These are phyloP conservation scores for Drosophila colorata DNA, from an alignment of 2,888 invertebrate species.

Conservation along the genomic window DNA sequence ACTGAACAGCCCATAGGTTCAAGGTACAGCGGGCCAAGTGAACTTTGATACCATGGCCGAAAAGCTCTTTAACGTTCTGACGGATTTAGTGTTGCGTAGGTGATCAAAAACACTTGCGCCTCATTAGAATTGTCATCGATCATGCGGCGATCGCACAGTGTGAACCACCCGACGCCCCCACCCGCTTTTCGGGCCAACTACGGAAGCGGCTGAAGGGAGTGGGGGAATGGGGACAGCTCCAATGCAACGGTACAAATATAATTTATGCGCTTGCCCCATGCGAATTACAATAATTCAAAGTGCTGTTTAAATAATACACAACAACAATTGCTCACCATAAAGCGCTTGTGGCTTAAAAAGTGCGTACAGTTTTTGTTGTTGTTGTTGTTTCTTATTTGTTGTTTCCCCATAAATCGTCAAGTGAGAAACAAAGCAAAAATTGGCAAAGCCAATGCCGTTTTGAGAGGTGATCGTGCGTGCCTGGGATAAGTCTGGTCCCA, in stretches of 20 bases:
- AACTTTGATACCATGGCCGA: conserved; percentile 56
- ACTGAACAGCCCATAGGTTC: conserved; percentile 50
- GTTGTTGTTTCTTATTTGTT: conserved; percentile 26
- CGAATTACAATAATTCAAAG: conserved; percentile 68
- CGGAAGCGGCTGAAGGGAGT: conserved; percentile 11
- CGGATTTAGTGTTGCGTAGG: conserved; percentile 47
- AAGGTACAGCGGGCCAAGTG: conserved; percentile 60
- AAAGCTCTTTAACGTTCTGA: conserved; percentile 41
- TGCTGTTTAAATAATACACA: conserved; percentile 51
- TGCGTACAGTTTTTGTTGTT: conserved; percentile 51
- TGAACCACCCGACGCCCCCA: conserved; percentile 5
- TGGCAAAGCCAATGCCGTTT: conserved; percentile 70
- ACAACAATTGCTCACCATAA: conserved; percentile 31
- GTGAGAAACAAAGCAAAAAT: conserved; percentile 70
- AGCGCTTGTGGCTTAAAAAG: conserved; percentile 44
- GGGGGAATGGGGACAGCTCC: conserved; percentile 31
- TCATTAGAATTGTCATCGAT: conserved; percentile 72
- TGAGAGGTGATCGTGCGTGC: conserved; percentile 69
- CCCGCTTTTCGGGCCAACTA: not conserved
- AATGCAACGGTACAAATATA: conserved; percentile 58
- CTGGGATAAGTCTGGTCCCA: conserved; percentile 51
- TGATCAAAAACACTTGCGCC: conserved; percentile 39
- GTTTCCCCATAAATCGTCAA: conserved; percentile 59
- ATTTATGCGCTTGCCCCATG: conserved; percentile 63
- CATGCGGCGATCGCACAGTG: conserved; percentile 35